Percentiles rank a stretch among this genome's conserved stretches.
These are phyloP conservation scores for Lasioglossum lativentre DNA, from an alignment of 2,888 invertebrate species.

Conservation along the genomic window DNA sequence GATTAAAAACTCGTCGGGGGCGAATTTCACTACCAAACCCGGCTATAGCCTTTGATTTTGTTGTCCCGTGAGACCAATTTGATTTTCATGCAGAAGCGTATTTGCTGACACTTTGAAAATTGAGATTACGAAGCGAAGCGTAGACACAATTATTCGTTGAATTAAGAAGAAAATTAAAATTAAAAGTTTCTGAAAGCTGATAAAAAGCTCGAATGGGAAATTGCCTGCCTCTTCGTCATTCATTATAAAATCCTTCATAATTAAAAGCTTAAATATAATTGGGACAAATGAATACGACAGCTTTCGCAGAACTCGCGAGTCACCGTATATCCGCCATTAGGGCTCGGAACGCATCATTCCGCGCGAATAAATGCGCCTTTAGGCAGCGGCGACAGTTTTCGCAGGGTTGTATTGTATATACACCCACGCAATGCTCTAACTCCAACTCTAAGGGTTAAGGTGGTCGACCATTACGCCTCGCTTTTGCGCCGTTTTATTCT, in stretches of 20 bases:
- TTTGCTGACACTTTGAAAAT: no score
- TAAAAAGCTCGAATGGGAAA: neutral
- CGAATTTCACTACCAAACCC: no score
- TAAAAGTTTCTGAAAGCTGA: neutral
- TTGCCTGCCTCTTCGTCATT: neutral
- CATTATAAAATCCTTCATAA: neutral
- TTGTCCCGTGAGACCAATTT: no score
- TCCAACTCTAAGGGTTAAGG: conserved; percentile 5
- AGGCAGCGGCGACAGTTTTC: neutral
- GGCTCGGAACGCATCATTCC: neutral
- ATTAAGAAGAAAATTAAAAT: neutral
- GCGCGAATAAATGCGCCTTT: conserved; percentile 3
- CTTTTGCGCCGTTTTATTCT: neutral
- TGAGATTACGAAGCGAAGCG: no score
- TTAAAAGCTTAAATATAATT: neutral
- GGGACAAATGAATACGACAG: neutral
- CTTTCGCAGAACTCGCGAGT: neutral
- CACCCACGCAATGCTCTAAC: neutral
- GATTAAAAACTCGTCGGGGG: no score
- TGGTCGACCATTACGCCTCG: conserved; percentile 8
- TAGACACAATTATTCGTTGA: no score
- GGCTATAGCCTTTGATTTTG: no score
- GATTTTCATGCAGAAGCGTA: no score
- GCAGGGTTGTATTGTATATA: neutral
- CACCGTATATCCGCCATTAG: neutral